Evolutionary conservation across 2,797 vertebrate genomes (phyloP).

Genomic region (Leucoraja ocellata): DNA sequence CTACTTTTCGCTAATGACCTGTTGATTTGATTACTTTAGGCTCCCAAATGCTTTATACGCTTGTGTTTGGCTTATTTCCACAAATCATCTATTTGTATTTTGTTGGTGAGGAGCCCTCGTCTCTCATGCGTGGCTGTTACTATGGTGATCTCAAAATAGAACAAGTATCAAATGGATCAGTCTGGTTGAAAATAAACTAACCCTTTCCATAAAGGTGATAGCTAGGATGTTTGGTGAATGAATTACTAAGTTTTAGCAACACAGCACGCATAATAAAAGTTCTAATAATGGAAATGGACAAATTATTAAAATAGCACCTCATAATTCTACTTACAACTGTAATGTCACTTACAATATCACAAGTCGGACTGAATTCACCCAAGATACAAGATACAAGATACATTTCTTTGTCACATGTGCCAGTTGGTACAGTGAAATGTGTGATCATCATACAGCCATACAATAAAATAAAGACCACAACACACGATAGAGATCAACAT

Average conservation of each 20-base stretch:
- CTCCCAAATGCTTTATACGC: conserved; percentile 20
- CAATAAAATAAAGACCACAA: too few relatives aligned
- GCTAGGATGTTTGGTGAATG: not conserved
- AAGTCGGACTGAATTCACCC: not conserved
- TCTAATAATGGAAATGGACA: not conserved
- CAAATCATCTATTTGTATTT: conserved; percentile 27
- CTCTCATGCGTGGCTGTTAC: conserved; percentile 13
- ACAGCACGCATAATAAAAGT: not conserved
- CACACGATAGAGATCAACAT: too few relatives aligned
- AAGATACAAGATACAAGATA: too few relatives aligned
- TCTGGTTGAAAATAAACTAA: conserved; percentile 23
- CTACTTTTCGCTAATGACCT: not conserved
- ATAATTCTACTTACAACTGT: not conserved
- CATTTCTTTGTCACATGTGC: too few relatives aligned
- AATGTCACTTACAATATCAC: not conserved
- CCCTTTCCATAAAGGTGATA: conserved; percentile 16
- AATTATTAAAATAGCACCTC: not conserved
- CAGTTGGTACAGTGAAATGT: too few relatives aligned
- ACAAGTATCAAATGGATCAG: conserved; percentile 13
- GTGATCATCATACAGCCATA: too few relatives aligned
- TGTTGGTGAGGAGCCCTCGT: conserved; percentile 9
- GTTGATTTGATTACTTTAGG: conserved; percentile 14
- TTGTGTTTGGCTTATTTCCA: not conserved
- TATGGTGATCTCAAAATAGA: conserved; percentile 34
- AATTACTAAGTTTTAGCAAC: not conserved